phyloP scores from a whole-genome alignment of 1,140 invertebrate genomes.

The Antheraea pernyi region DNA sequence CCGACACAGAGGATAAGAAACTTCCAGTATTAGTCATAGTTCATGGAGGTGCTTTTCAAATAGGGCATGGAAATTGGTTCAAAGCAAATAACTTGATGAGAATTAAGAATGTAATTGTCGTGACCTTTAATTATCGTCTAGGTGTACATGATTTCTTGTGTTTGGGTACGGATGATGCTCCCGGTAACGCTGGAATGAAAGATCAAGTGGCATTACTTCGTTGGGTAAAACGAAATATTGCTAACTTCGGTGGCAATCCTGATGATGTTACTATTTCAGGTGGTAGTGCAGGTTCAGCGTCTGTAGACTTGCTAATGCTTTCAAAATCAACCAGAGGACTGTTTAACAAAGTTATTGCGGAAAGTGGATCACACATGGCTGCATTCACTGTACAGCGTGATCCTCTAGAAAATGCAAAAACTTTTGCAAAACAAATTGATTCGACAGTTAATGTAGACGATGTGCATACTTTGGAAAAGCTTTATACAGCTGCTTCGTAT shows the following conservation, averaged over 20 bases:
- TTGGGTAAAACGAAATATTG: conserved; percentile 36
- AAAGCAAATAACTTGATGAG: conserved; percentile 22
- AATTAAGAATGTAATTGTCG: conserved; percentile 27
- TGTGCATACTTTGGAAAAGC: conserved; percentile 28
- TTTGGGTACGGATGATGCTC: conserved; percentile 36
- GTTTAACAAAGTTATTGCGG: conserved; percentile 38
- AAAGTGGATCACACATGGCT: conserved; percentile 27
- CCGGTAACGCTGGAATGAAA: conserved; percentile 47
- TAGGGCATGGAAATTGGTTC: conserved; percentile 26
- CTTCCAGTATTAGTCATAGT: conserved; percentile 51
- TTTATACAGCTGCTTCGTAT: conserved; percentile 19
- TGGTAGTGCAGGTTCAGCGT: conserved; percentile 28
- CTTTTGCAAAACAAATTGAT: conserved; percentile 18
- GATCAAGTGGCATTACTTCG: conserved; percentile 36
- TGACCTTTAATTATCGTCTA: conserved; percentile 41
- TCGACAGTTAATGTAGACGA: conserved; percentile 19
- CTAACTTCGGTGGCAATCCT: conserved; percentile 40
- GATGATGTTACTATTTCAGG: conserved; percentile 35
- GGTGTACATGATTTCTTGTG: conserved; percentile 39
- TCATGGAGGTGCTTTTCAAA: conserved; percentile 40
- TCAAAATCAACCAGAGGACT: conserved; percentile 31
- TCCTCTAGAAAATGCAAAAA: conserved; percentile 27
- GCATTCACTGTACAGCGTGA: conserved; percentile 28
- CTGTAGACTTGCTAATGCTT: conserved; percentile 32
- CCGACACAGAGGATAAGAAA: conserved; percentile 44